Base-by-base conservation (phyloP, 2,113 vertebrate genomes). In the Heliornis fulica region DNA sequence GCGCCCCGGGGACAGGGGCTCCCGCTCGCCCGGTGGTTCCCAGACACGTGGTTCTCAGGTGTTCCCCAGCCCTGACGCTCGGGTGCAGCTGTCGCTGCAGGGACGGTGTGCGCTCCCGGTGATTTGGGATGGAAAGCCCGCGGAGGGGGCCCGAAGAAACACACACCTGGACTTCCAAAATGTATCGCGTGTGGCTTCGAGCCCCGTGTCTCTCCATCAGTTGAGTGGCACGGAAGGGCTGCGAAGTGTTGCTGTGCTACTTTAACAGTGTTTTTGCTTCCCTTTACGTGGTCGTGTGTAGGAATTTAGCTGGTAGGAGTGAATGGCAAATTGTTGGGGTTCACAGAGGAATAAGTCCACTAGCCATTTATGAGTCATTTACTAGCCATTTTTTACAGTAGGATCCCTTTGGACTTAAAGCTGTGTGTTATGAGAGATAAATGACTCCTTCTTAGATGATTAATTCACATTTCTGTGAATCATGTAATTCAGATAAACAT, bases 61-160 rank as follows among this genome's bases (percentile, higher is more conserved):
- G 11, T 83, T 32, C 40, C 60, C 3, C 85, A 11, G 89, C 61
- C 29, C 45, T 0, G 4, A 0, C 14, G 31, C n/a, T 45, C 4
- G 18, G 26, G 0, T 18, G 1, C 10, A 17, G 15, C 60, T 11
- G 2, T 9, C 60, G 65, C 85, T 56, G 0, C 48, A 18, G 54
- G 75, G 88, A 12, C 5, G 71, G 68, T 40, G 50, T 51, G 71
- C 63, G 36, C 59, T 72, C 40, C 9, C 46, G 94, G 95, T 94
- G 87, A 40, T 97, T 97, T 94, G 96, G 95, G 10, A 63, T 87
- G 97, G 93, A 96, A 97, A 87, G 29, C 84, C 93, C 94, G 11
- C 6, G 69, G 56, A 83, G 61, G 83, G 22, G 38, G 41, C 81
- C 65, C 65, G 1, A 48, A 50, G 46, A 28, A 87, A 14, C 32